Base-by-base conservation (phyloP, 2,888 invertebrate genomes). In the Dynastes hyllus region DNA sequence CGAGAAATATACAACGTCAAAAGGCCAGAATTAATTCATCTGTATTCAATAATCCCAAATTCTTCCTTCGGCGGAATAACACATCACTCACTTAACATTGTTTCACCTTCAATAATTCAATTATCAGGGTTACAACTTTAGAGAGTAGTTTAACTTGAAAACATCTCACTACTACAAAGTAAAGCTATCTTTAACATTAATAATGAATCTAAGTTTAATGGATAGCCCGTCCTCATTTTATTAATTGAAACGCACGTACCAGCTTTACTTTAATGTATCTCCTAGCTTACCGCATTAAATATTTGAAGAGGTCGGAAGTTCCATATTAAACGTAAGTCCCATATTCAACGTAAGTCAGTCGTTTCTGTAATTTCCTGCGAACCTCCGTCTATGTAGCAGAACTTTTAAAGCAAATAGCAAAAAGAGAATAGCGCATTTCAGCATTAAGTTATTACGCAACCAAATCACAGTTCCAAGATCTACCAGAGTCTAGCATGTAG, bases 271-370 rank as follows among this genome's bases (percentile, higher is more conserved):
- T 69, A 69, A 69, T 69, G 51, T 69, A 69, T 69, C 51, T 58
- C 51, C 51, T 51, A 69, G 69, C 40, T 51, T 22, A 51, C 69
- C 29, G 50, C n/a, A 29, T 27, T 69, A 69, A 69, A 69, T 69
- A 69, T 69, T 69, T 69, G 63, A 69, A 40, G n/a, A 29, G 51
- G 40, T 16, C 69, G 69, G 69, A 69, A 69, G 11, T 69, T 69
- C 51, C 69, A 63, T 51, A 51, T 69, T 51, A 51, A 22, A 13
- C 51, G 51, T 69, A 22, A 22, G 22, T 22, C 22, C 51, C 69
- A 63, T 51, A 51, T 69, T 51, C 29, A 22, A 13, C 51, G 51
- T 69, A 50, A 51, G 51, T 29, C 27, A 69, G 51, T 11, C 69
- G 22, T 69, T 51, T 69, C 69, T 51, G 69, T 29, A 69, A 69